Evolutionary conservation across 1,140 invertebrate genomes (phyloP).

Genomic region (Neelides sp.): DNA sequence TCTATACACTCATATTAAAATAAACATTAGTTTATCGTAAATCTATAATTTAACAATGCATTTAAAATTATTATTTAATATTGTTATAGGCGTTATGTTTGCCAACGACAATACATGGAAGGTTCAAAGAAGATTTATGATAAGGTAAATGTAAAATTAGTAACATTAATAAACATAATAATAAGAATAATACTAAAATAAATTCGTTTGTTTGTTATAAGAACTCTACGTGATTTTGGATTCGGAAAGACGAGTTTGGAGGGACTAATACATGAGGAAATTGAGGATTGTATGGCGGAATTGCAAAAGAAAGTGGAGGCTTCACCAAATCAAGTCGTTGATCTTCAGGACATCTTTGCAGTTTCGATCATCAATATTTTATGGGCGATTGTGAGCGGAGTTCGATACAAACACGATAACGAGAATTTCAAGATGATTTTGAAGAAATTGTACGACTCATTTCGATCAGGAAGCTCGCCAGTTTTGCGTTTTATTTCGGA

Average conservation of each 20-base stretch:
- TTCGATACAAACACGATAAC: constrained; percentile 41
- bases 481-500: constrained; percentile 5
- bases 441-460: constrained; percentile 39
- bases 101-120: constrained; percentile 59
- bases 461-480: constrained; percentile 4
- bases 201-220: constrained; percentile 21
- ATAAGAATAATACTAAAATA: constrained; percentile 8
- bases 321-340: background rate
- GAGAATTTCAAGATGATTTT: constrained; percentile 46
- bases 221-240: constrained; percentile 53
- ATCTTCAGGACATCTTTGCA: constrained; percentile 39
- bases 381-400: constrained; percentile 57
- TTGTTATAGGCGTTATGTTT: constrained; percentile 52
- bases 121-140: constrained; percentile 55
- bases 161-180: too few relatives aligned
- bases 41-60: constrained; percentile 2
- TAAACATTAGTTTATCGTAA: too few relatives aligned
- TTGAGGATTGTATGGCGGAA: constrained; percentile 32
- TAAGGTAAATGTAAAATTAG: constrained; percentile 4
- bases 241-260: constrained; percentile 61
- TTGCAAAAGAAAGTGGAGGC: constrained; percentile 10
- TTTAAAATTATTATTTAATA: constrained; percentile 6
- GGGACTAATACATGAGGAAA: constrained; percentile 52
- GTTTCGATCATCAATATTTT: constrained; percentile 57
- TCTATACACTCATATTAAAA: too few relatives aligned